Conservation (phyloP, 2,888 invertebrate genomes). For the Suillia variegata region DNA sequence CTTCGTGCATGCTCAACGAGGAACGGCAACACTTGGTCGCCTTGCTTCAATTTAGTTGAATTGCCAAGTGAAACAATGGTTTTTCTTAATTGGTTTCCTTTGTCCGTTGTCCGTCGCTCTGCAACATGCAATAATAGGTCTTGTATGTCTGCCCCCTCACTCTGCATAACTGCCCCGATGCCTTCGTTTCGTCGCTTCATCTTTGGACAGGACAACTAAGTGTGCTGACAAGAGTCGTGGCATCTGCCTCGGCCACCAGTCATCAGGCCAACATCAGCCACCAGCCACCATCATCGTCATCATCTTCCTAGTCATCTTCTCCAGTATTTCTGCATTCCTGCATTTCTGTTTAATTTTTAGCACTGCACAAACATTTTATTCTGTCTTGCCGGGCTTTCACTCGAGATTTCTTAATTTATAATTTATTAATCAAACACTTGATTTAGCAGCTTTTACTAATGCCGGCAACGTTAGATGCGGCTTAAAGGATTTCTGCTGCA, state of each 20-base stretch:
- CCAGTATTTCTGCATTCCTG: no score
- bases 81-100: conserved; percentile 60
- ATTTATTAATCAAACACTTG: conserved; percentile 1
- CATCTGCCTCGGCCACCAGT: no score
- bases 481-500: background rate
- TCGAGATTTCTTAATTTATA: background rate
- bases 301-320: background rate
- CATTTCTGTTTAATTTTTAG: no score
- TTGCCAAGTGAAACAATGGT: conserved; percentile 59
- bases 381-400: background rate
- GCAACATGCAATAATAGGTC: background rate
- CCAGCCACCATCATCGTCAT: background rate
- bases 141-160: no score
- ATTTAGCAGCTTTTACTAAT: background rate
- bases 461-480: background rate
- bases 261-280: no score
- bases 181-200: background rate
- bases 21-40: background rate
- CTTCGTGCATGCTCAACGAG: background rate
- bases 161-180: background rate
- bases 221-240: no score
- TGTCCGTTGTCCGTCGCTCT: no score
- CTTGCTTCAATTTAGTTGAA: conserved; percentile 51
- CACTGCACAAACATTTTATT: background rate
- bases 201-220: background rate